These are phyloP conservation scores for Sisor rabdophorus DNA, from an alignment of 2,113 vertebrate species.

Conservation along the genomic window DNA sequence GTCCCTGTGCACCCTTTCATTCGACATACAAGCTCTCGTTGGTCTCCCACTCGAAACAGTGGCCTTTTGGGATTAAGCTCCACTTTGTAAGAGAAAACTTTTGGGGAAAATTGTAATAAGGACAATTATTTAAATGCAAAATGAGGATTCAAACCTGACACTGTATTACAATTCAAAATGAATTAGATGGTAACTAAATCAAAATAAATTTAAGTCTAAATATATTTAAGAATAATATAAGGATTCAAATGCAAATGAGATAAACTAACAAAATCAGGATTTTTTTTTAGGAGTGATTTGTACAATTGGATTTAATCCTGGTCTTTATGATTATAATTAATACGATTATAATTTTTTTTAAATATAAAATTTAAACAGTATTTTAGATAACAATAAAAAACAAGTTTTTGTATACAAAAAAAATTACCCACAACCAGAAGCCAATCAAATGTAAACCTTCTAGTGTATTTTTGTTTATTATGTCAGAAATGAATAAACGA, in stretches of 20 bases:
- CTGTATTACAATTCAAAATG: not conserved
- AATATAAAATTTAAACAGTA: too few species aligned
- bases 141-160: not conserved
- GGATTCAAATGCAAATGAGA: not conserved
- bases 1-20: slow-evolving; percentile 47
- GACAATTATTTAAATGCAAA: not conserved
- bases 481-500: not conserved
- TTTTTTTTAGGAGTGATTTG: not conserved
- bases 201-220: not conserved
- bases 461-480: not conserved
- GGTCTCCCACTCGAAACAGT: slow-evolving; percentile 57
- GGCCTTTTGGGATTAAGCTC: slow-evolving; percentile 45
- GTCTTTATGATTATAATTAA: too few species aligned
- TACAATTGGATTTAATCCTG: too few species aligned
- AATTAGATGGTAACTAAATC: not conserved
- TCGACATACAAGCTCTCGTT: slow-evolving; percentile 48
- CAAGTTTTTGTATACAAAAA: not conserved
- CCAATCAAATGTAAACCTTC: not conserved
- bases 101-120: not conserved
- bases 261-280: not conserved
- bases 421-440: not conserved
- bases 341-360: too few species aligned
- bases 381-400: too few species aligned
- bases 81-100: slow-evolving; percentile 28
- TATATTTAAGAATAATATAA: not conserved